Conservation (phyloP, 2,113 vertebrate species). For the Hassar affinis region DNA sequence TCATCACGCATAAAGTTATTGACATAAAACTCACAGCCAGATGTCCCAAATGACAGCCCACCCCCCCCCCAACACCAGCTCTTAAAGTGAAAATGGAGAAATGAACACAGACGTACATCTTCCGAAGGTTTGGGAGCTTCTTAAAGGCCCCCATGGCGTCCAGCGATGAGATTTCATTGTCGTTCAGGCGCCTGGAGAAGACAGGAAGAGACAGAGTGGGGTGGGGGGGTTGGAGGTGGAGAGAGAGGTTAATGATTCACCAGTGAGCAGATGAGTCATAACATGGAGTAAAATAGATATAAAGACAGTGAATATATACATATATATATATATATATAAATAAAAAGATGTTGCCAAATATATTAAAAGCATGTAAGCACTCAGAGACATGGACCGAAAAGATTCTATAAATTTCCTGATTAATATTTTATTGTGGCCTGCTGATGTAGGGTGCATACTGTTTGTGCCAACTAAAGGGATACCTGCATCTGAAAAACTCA, state of each 20-base stretch:
- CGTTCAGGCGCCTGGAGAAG: slow-evolving; percentile 82
- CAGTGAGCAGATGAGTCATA: slow-evolving; percentile 31
- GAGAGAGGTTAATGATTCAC: slow-evolving; percentile 20
- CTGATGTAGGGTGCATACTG: neutral
- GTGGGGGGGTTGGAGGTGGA: slow-evolving; percentile 31
- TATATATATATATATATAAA: too few species aligned
- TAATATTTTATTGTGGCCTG: neutral
- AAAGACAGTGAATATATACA: neutral
- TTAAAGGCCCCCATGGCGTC: slow-evolving; percentile 87
- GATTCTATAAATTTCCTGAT: neutral
- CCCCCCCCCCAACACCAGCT: neutral
- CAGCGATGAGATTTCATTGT: slow-evolving; percentile 90
- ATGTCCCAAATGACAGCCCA: slow-evolving; percentile 9
- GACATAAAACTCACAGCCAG: slow-evolving; percentile 37
- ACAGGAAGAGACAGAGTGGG: slow-evolving; percentile 12
- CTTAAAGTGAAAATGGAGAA: slow-evolving; percentile 16
- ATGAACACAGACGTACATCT: slow-evolving; percentile 79
- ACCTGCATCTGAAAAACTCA: neutral
- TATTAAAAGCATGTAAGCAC: neutral
- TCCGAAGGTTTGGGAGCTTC: slow-evolving; percentile 88
- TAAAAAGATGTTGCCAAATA: neutral
- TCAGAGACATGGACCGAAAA: neutral
- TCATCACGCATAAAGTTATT: slow-evolving; percentile 37
- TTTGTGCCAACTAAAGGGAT: neutral
- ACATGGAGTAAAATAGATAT: slow-evolving; percentile 4